Base-by-base conservation (phyloP, 2,113 vertebrate genomes). In the Dasypus novemcinctus region DNA sequence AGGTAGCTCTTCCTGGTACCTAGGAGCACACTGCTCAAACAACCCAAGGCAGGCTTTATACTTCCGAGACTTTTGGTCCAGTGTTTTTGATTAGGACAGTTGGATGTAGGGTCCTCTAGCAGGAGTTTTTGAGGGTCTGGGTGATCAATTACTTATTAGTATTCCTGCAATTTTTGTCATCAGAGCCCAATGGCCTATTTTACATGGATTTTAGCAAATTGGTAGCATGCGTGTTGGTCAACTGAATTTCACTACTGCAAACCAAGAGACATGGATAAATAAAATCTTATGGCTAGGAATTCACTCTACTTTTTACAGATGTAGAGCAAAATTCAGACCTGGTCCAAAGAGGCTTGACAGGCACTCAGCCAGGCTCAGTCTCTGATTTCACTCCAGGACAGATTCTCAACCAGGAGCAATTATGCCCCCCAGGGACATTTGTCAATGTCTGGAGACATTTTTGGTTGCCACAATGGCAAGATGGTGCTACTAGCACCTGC, bases 171-270 rank as follows among this genome's bases (percentile, higher is more conserved):
- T 43, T 91, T 57, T 85, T 92, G 61, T 83, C 95, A 95, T 80
- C 59, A 46, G 87, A 91, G 95, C 66, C 23, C 29, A 64, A 64
- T 57, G 54, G 46, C 75, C 81, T 31, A 36, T 93, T 97, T 94
- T 64, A 86, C 57, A 25, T 68, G 41, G 83, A 90, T 81, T 96
- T 95, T 89, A 96, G 76, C 46, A 94, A 93, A 72, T 63, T 63
- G 64, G 74, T 52, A 57, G 10, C 74, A 5, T 64, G 36, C 69
- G 4, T n/a, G 4, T 87, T 95, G 79, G 96, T 95, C 59, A 96
- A 66, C 86, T 20, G n/a, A 11, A 85, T 52, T 66, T 79, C 87
- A 59, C 90, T 90, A 87, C 14, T 85, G 20, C 36, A 72, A 41
- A 63, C 46, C 23, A 43, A 83, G 61, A 96, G 23, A 95, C 27